Evolutionary conservation across 2,888 invertebrate species (phyloP).

Genomic region (Dasypogon diadema): DNA sequence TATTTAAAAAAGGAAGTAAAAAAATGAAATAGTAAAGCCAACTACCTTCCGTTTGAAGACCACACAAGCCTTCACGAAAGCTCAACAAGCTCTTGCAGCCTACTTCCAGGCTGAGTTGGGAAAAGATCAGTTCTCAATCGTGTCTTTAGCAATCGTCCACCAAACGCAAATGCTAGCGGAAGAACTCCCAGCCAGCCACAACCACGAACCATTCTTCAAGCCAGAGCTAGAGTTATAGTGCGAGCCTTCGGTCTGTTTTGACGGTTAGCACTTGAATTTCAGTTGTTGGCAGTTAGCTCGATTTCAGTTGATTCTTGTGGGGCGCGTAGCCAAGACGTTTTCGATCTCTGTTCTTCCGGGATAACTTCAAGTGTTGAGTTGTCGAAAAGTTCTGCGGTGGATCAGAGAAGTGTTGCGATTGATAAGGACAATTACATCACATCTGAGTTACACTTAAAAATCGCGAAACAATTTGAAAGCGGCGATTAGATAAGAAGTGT

Average conservation of each 20-base stretch:
- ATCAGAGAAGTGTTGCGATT: background rate
- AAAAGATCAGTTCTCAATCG: background rate
- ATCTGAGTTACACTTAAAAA: background rate
- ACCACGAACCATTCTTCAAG: background rate
- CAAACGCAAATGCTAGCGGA: background rate
- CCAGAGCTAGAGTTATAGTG: background rate
- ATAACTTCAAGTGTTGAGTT: background rate
- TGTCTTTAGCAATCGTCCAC: background rate
- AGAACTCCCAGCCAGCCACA: background rate
- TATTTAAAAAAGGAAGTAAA: too few species aligned
- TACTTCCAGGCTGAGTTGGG: too few species aligned
- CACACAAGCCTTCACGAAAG: too few species aligned
- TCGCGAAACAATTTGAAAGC: conserved; percentile 1
- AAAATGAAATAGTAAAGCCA: too few species aligned
- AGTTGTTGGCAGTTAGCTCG: background rate
- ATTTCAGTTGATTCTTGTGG: conserved; percentile 2
- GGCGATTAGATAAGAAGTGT: background rate
- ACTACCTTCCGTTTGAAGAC: too few species aligned
- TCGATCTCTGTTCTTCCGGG: background rate
- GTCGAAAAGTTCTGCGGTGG: background rate
- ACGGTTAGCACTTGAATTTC: background rate
- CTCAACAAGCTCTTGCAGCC: too few species aligned
- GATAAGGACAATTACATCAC: background rate
- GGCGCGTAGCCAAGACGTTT: conserved; percentile 4
- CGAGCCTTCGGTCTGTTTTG: conserved; percentile 4